Evolutionary conservation across 2,113 vertebrate species (phyloP).

Genomic region (Theristicus caerulescens): DNA sequence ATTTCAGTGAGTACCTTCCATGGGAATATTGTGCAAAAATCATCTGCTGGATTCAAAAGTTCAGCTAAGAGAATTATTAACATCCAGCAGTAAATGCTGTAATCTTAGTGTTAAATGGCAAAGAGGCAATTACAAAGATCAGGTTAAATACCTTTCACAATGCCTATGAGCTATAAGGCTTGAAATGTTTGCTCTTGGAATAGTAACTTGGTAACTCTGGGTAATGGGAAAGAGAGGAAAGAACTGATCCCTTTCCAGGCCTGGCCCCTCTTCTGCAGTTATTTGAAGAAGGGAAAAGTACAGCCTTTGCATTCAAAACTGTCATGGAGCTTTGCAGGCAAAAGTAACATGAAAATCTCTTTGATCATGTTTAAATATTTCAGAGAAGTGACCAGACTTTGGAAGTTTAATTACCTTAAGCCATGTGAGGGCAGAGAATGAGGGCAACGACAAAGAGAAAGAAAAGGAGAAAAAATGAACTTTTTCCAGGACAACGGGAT

Average conservation of each 20-base stretch:
- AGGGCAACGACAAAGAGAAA: not conserved
- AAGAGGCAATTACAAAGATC: not conserved
- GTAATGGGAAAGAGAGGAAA: not conserved
- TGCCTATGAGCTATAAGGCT: not conserved
- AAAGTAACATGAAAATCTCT: not conserved
- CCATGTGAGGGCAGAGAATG: not conserved
- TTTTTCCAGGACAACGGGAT: not conserved
- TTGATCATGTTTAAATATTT: constrained; percentile 21
- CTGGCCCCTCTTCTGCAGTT: not conserved
- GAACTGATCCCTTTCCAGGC: not conserved
- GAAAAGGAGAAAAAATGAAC: not conserved
- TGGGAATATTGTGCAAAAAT: not conserved
- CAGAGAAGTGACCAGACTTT: constrained; percentile 5
- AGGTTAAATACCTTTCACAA: not conserved
- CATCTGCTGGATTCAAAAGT: not conserved
- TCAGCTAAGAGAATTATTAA: not conserved
- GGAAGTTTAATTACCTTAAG: constrained; percentile 34
- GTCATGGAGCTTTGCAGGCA: not conserved
- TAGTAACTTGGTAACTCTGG: not conserved
- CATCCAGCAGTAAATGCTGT: not conserved
- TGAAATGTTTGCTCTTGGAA: not conserved
- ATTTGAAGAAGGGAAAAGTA: not conserved
- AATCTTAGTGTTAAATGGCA: not conserved
- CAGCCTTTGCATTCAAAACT: not conserved
- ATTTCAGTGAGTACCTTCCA: not conserved